These are phyloP conservation scores for Pedetes capensis DNA, from an alignment of 2,113 vertebrate genomes.

Conservation along the genomic window DNA sequence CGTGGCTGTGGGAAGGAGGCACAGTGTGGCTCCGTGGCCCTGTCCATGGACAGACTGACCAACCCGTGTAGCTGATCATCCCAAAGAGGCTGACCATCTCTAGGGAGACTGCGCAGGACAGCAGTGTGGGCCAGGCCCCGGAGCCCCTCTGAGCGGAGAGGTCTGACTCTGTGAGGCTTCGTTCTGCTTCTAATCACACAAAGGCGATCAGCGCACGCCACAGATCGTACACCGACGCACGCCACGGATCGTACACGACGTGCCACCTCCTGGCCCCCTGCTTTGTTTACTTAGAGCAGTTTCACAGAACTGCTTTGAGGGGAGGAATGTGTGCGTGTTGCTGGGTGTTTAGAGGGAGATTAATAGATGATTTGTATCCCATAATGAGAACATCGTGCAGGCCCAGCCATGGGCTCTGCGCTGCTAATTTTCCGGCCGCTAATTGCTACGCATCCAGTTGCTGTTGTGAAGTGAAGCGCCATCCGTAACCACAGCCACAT, in stretches of 20 bases:
- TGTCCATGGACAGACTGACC: neutral
- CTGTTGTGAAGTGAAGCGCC: constrained; percentile 53
- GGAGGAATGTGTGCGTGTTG: constrained; percentile 60
- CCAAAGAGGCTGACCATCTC: neutral
- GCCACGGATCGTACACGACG: constrained; percentile 52
- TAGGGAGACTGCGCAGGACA: neutral
- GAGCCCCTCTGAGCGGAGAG: neutral
- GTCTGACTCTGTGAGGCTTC: neutral
- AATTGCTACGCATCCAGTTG: constrained; percentile 63
- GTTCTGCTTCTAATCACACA: constrained; percentile 51
- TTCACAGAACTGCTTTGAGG: constrained; percentile 67
- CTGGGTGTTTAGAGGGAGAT: constrained; percentile 69
- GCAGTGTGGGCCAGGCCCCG: neutral
- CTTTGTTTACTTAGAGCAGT: constrained; percentile 45
- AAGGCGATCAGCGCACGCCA: constrained; percentile 53
- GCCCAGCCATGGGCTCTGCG: constrained; percentile 26
- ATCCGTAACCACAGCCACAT: constrained; percentile 30
- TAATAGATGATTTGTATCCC: constrained; percentile 73
- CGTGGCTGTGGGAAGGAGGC: neutral
- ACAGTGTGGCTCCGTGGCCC: neutral
- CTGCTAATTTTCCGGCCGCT: constrained; percentile 64
- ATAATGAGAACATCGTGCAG: constrained; percentile 53
- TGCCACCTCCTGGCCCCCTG: constrained; percentile 46
- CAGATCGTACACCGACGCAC: constrained; percentile 39
- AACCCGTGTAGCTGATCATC: no score